A percentile compares a stretch with the other conserved stretches of the same genome.
Evolutionary conservation across 2,888 invertebrate genomes (phyloP).

Genomic region (Tachystola acroxantha): DNA sequence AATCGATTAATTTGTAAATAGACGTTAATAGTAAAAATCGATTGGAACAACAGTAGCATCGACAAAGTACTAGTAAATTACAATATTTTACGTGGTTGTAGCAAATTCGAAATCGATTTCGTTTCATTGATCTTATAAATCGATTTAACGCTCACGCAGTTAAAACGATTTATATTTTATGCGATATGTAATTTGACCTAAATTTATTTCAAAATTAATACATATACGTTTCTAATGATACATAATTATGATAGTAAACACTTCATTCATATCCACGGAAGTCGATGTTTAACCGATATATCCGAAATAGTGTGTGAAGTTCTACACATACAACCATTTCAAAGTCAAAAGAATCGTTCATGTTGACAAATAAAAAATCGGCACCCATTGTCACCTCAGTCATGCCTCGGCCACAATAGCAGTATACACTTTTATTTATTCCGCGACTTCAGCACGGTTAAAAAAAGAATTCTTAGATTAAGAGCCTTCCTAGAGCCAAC

Average conservation of each 20-base stretch:
- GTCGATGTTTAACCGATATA: conserved; percentile 1
- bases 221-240: no score
- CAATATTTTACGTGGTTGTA: not conserved
- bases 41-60: no score
- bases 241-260: conserved; percentile 6
- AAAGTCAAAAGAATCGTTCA: not conserved
- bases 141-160: not conserved
- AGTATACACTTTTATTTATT: conserved; percentile 5
- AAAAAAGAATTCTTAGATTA: no score
- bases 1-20: no score
- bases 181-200: no score
- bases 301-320: conserved; percentile 3
- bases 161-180: not conserved
- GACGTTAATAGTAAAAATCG: no score
- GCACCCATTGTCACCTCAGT: conserved; percentile 9
- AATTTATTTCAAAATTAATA: no score
- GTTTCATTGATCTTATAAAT: no score
- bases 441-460: no score
- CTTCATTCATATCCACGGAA: conserved; percentile 1
- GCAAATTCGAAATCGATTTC: no score
- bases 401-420: conserved; percentile 1
- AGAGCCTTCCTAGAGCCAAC: no score
- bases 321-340: not conserved
- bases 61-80: no score
- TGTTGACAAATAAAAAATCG: conserved; percentile 4